Evolutionary conservation across 1,140 invertebrate species (phyloP).

Genomic region (Leptonema lineaticorne): DNA sequence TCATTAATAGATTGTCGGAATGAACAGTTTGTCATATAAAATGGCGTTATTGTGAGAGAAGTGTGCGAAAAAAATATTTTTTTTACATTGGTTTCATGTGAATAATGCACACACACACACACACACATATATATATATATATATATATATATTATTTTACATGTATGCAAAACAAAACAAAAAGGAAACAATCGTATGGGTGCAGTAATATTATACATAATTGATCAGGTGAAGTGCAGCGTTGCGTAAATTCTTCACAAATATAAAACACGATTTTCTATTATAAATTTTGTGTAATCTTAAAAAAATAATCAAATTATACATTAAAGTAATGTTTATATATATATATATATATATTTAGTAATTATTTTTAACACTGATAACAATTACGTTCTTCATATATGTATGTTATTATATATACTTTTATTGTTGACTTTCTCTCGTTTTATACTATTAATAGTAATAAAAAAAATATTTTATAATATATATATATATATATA

Average conservation of each 20-base stretch:
- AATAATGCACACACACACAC: no score
- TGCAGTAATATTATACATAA: conserved; percentile 7
- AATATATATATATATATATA: neutral
- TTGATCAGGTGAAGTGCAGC: conserved; percentile 14
- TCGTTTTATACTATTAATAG: neutral
- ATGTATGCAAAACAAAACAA: neutral
- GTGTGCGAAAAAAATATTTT: no score
- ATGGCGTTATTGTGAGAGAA: no score
- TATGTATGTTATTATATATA: neutral
- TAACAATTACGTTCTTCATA: neutral
- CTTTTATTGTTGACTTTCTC: neutral
- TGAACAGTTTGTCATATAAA: no score
- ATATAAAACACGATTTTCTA: no score
- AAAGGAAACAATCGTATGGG: conserved; percentile 4
- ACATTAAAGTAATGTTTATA: neutral
- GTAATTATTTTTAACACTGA: neutral
- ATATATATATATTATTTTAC: neutral
- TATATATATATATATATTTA: neutral
- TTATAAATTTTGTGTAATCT: no score
- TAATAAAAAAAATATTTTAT: neutral
- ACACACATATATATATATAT: neutral
- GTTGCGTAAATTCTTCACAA: conserved; percentile 3
- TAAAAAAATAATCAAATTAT: neutral
- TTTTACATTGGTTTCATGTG: no score
- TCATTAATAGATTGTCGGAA: no score